A percentile compares a stretch with the other conserved stretches of the same genome.
Evolutionary conservation across 2,797 vertebrate species (phyloP).

Genomic region (Delichon dasypus): DNA sequence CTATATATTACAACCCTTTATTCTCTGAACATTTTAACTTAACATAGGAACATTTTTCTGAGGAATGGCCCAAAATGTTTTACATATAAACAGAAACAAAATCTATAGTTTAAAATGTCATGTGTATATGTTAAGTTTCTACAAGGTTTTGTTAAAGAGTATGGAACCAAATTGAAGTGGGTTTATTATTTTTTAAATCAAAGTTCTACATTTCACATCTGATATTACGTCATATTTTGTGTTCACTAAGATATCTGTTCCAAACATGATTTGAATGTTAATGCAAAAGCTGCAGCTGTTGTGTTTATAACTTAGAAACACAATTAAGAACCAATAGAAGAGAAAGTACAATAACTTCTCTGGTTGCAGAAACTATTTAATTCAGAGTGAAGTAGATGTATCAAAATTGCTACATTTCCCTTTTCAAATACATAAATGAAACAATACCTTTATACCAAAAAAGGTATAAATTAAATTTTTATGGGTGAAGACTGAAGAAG

Average conservation of each 20-base stretch:
- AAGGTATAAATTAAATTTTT: not conserved
- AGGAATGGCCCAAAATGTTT: not conserved
- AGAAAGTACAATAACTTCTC: not conserved
- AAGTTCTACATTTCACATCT: not conserved
- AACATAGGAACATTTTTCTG: not conserved
- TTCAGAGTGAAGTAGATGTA: not conserved
- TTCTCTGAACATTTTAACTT: not conserved
- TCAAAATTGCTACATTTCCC: not conserved
- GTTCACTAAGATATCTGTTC: not conserved
- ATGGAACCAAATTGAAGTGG: not conserved
- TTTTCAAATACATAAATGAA: not conserved
- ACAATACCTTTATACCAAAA: not conserved
- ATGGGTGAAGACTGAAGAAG: not conserved
- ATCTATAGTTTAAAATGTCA: not conserved
- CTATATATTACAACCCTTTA: not conserved
- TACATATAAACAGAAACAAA: not conserved
- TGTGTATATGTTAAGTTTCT: not conserved
- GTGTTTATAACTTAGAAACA: conserved; percentile 39
- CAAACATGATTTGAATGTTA: conserved; percentile 8
- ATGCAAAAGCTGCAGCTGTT: conserved; percentile 14
- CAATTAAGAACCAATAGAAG: conserved; percentile 36
- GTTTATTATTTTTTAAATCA: not conserved
- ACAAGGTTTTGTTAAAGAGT: not conserved
- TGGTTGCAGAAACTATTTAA: not conserved
- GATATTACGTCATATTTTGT: not conserved